Conservation (phyloP, 2,797 vertebrate species). For the Limosa lapponica region DNA sequence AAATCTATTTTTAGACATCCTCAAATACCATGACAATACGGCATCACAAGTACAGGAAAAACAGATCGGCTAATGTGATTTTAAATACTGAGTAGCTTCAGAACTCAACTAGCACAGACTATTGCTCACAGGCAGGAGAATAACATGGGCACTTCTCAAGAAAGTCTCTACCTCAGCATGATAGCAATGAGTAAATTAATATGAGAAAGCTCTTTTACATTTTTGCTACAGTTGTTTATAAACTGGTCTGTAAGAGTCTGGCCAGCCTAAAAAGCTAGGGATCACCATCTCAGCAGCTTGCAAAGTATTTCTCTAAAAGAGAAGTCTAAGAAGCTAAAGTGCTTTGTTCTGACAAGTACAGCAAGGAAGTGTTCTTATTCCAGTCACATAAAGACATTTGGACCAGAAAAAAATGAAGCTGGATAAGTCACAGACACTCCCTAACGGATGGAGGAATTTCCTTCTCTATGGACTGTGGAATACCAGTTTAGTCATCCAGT, state of each 20-base stretch:
- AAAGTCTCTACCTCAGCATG: not conserved
- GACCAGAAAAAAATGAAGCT: not conserved
- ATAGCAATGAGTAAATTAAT: not conserved
- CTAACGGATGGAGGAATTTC: conserved; percentile 31
- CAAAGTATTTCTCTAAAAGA: not conserved
- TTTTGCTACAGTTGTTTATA: not conserved
- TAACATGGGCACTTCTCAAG: not conserved
- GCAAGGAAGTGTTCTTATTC: not conserved
- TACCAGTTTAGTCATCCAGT: conserved; percentile 27
- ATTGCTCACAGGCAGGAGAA: not conserved
- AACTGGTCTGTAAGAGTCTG: not conserved
- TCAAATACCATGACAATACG: not conserved
- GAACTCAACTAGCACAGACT: not conserved
- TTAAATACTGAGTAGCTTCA: not conserved
- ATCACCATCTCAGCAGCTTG: not conserved
- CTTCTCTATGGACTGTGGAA: not conserved
- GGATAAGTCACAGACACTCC: conserved; percentile 19
- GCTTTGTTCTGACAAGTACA: not conserved
- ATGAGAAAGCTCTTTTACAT: not conserved
- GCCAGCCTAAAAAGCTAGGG: not conserved
- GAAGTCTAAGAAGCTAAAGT: not conserved
- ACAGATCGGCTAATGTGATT: not conserved
- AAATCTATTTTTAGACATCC: conserved; percentile 12
- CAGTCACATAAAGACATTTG: not conserved
- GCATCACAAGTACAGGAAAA: not conserved